Conservation (phyloP, 2,888 invertebrate genomes). For the Dynastes maya region DNA sequence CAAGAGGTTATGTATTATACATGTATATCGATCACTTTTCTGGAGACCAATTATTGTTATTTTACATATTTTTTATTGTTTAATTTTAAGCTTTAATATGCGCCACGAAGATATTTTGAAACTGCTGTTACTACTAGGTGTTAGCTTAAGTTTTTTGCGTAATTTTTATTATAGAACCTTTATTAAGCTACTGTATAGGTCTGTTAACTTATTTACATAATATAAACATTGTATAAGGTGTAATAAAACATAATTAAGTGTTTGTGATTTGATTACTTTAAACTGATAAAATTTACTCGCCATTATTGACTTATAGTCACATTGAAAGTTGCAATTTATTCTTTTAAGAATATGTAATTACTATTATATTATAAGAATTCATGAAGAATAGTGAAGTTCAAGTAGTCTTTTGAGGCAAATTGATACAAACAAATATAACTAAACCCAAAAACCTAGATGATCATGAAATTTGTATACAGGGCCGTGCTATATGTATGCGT, state of each 20-base stretch:
- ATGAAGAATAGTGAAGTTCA: too few relatives aligned
- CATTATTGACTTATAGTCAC: too few relatives aligned
- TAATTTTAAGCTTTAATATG: slow-evolving; percentile 43
- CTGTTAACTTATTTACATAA: slow-evolving; percentile 46
- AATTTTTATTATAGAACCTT: slow-evolving; percentile 47
- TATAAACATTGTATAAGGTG: slow-evolving; percentile 46
- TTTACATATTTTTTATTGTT: slow-evolving; percentile 25
- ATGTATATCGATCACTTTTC: neutral
- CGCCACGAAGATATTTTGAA: slow-evolving; percentile 29
- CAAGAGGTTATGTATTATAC: neutral
- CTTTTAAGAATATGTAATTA: too few relatives aligned
- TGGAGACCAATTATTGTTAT: neutral
- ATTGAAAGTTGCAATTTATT: too few relatives aligned
- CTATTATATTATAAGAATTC: too few relatives aligned
- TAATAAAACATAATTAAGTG: slow-evolving; percentile 41
- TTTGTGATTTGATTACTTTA: slow-evolving; percentile 21
- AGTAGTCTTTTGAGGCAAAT: too few relatives aligned
- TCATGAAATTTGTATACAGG: too few relatives aligned
- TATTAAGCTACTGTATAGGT: slow-evolving; percentile 48
- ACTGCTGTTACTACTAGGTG: slow-evolving; percentile 23
- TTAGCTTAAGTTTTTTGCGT: slow-evolving; percentile 32
- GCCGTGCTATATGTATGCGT: too few relatives aligned
- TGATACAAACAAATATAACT: too few relatives aligned
- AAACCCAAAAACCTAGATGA: too few relatives aligned
- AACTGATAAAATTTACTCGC: neutral